These are phyloP conservation scores for Megastigmus dorsalis DNA, from an alignment of 2,888 invertebrate species.

Conservation along the genomic window DNA sequence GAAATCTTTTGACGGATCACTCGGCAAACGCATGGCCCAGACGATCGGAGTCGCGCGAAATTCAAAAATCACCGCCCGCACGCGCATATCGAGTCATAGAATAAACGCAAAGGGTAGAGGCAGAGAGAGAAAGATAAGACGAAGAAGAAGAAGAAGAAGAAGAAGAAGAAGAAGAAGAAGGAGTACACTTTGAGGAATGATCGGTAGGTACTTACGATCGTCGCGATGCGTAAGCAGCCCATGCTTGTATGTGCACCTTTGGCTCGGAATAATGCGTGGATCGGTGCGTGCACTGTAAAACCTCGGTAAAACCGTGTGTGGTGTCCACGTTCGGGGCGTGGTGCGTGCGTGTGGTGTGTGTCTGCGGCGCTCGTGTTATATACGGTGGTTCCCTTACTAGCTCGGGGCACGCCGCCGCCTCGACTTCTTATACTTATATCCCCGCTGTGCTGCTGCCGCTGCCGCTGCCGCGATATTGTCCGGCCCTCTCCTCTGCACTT, in stretches of 20 bases:
- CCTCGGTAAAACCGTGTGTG: too few relatives aligned
- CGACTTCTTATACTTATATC: conserved; percentile 72
- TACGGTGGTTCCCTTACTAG: conserved; percentile 61
- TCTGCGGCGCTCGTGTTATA: not conserved
- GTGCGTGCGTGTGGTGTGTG: not conserved
- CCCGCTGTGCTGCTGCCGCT: conserved; percentile 63
- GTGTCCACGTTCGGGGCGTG: conserved; percentile 6
- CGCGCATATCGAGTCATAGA: too few relatives aligned
- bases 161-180: too few relatives aligned
- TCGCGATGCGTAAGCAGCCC: conserved; percentile 31
- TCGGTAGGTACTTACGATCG: conserved; percentile 47
- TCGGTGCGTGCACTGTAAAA: too few relatives aligned
- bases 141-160: too few relatives aligned
- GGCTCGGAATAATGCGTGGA: too few relatives aligned
- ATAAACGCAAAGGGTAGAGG: too few relatives aligned
- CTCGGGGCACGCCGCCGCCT: conserved; percentile 68
- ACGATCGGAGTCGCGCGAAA: conserved; percentile 33
- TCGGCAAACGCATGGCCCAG: not conserved
- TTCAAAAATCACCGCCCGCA: conserved; percentile 15
- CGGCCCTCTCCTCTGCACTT: conserved; percentile 37
- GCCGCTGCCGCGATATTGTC: conserved; percentile 34
- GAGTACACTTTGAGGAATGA: too few relatives aligned
- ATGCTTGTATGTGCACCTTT: conserved; percentile 31
- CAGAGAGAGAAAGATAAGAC: too few relatives aligned
- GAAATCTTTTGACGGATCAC: too few relatives aligned